phyloP scores from a whole-genome alignment of 2,888 invertebrate genomes.

The Ecdyonurus torrentis region DNA sequence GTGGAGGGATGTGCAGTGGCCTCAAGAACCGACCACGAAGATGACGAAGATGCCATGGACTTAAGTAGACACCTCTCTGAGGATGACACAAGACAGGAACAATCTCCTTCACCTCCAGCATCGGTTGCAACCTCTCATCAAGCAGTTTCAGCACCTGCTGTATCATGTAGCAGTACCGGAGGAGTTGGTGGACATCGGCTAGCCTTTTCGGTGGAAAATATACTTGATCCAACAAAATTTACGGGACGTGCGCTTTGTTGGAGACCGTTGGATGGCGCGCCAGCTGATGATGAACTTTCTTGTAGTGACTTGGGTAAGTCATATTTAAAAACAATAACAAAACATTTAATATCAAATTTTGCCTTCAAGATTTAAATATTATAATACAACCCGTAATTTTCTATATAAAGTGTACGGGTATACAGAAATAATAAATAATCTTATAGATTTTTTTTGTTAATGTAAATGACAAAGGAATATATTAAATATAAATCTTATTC shows the following conservation, averaged over 20 bases:
- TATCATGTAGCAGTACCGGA: slow-evolving; percentile 13
- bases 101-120: background rate
- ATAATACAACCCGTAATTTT: background rate
- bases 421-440: too few relatives aligned
- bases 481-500: too few relatives aligned
- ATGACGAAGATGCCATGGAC: slow-evolving; percentile 11
- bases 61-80: slow-evolving; percentile 10
- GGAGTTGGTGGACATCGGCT: slow-evolving; percentile 30
- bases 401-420: background rate
- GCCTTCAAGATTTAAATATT: background rate
- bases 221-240: slow-evolving; percentile 78
- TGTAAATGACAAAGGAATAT: too few relatives aligned
- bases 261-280: slow-evolving; percentile 14
- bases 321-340: background rate
- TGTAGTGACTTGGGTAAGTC: slow-evolving; percentile 9
- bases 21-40: slow-evolving; percentile 14
- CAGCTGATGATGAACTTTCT: slow-evolving; percentile 9
- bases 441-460: too few relatives aligned
- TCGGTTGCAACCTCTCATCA: background rate
- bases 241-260: slow-evolving; percentile 40
- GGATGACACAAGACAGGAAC: background rate
- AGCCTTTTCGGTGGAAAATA: slow-evolving; percentile 82
- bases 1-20: slow-evolving; percentile 10
- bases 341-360: background rate
- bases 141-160: background rate